Percentiles rank a stretch among this genome's conserved stretches.
Evolutionary conservation across 1,140 invertebrate genomes (phyloP).

Genomic region (Ceratitis capitata): DNA sequence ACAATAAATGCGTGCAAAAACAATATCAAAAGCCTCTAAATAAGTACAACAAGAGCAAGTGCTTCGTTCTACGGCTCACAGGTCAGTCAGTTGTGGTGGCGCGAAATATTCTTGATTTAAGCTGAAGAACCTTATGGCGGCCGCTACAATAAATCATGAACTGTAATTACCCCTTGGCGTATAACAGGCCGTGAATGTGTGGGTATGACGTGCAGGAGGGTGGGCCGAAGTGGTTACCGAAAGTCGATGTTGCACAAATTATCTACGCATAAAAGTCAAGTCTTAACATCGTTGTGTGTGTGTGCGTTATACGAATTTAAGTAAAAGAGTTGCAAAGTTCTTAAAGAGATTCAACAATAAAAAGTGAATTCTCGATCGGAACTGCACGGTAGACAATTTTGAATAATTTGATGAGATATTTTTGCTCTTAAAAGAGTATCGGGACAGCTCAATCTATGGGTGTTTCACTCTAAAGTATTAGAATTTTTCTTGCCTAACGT

Average conservation of each 20-base stretch:
- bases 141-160: conserved; percentile 58
- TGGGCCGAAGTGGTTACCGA: not conserved
- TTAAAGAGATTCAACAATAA: not conserved
- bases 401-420: not conserved
- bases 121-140: conserved; percentile 45
- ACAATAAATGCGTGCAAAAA: conserved; percentile 9
- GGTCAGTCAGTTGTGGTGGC: not conserved
- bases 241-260: not conserved
- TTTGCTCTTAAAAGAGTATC: no score
- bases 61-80: not conserved
- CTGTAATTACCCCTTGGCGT: conserved; percentile 63
- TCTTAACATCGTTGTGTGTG: not conserved
- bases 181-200: conserved; percentile 2
- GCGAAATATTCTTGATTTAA: not conserved
- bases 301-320: not conserved
- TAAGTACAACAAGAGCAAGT: conserved; percentile 30
- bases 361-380: not conserved
- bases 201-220: not conserved
- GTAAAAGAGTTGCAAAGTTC: not conserved
- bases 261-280: conserved; percentile 3
- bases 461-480: no score
- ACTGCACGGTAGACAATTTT: not conserved
- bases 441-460: no score
- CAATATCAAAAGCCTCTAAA: not conserved
- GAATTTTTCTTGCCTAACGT: no score